Evolutionary conservation across 64 coral and sea anemone genomes (phyloP).

Genomic region (Actinia tenebrosa): DNA sequence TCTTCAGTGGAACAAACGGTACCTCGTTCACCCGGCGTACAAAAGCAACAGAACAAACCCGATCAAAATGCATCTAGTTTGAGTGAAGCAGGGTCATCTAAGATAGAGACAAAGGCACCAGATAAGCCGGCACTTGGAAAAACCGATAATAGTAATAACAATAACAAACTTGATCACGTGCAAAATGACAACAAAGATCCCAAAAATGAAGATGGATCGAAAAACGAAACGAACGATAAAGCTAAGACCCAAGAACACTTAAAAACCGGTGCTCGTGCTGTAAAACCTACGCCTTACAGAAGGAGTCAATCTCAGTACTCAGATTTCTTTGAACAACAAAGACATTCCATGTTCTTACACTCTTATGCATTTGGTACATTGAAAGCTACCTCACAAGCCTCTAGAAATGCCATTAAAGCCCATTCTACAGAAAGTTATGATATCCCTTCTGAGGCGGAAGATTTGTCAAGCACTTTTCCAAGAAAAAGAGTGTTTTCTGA

Average conservation of each 20-base stretch:
- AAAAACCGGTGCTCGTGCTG: background rate
- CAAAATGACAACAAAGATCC: background rate
- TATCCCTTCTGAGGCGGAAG: background rate
- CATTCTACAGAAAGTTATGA: background rate
- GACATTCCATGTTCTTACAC: conserved; percentile 68
- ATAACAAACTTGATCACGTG: background rate
- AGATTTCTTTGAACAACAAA: conserved; percentile 64
- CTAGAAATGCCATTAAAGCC: background rate
- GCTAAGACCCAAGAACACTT: background rate
- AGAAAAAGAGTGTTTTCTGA: background rate
- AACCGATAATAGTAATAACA: background rate
- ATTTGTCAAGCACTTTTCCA: background rate
- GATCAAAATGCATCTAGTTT: background rate
- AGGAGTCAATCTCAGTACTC: conserved; percentile 17
- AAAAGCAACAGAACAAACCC: background rate
- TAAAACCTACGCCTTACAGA: background rate
- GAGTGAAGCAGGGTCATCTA: background rate
- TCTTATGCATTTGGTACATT: conserved; percentile 33
- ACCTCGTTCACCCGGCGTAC: background rate
- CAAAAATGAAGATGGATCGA: background rate
- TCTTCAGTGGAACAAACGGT: too few relatives aligned
- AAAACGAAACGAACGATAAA: background rate
- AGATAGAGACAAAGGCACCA: background rate
- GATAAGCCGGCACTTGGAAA: background rate
- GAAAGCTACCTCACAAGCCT: background rate